Conservation (phyloP, 2,888 invertebrate species). For the Drosophila yooni region DNA sequence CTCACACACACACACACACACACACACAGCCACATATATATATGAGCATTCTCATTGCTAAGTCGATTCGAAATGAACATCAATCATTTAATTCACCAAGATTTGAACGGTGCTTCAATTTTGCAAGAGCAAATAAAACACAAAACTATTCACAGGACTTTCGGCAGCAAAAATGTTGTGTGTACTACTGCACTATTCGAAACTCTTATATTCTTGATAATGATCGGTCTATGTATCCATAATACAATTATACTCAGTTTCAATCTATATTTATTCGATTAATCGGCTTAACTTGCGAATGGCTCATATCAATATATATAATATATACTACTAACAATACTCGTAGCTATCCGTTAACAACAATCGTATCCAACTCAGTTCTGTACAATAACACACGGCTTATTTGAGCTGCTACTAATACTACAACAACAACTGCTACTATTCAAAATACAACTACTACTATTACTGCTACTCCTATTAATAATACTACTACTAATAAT, state of each 20-base stretch:
- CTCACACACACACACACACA: conserved; percentile 22
- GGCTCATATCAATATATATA: conserved; percentile 58
- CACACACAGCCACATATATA: conserved; percentile 37
- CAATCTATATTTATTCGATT: conserved; percentile 28
- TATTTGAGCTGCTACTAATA: conserved; percentile 25
- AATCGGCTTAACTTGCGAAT: conserved; percentile 77
- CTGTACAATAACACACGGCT: conserved; percentile 37
- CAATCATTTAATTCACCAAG: conserved; percentile 56
- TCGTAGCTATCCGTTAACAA: conserved; percentile 32
- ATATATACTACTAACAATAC: conserved; percentile 32
- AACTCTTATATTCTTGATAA: conserved; percentile 4
- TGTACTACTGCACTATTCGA: conserved; percentile 18
- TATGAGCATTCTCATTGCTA: conserved; percentile 78
- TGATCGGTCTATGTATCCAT: neutral
- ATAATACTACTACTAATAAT: neutral
- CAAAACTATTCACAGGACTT: conserved; percentile 56
- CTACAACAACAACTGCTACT: neutral
- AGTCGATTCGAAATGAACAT: conserved; percentile 65
- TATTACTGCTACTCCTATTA: neutral
- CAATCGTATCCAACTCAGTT: conserved; percentile 18
- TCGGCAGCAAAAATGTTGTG: conserved; percentile 24
- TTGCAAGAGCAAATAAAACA: conserved; percentile 12
- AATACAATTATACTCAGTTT: conserved; percentile 4
- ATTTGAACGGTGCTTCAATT: conserved; percentile 60
- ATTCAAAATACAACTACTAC: neutral